These are phyloP conservation scores for Myotis davidii DNA, from an alignment of 2,113 vertebrate genomes.

Conservation along the genomic window DNA sequence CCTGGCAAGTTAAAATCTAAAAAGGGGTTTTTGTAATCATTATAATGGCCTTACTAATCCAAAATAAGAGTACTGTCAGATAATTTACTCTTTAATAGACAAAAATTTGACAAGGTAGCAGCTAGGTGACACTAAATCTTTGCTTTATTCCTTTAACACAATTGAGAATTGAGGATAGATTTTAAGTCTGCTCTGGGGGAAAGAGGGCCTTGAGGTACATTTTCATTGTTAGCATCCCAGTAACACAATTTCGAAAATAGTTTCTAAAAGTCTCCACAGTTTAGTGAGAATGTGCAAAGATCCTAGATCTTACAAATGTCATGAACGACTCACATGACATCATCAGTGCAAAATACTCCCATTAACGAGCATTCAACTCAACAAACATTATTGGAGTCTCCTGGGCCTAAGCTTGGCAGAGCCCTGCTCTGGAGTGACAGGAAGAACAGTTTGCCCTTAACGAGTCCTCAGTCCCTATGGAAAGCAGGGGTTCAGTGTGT, in stretches of 20 bases:
- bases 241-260: too few relatives aligned
- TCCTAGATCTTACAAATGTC: neutral
- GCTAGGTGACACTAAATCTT: neutral
- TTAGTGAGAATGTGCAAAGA: neutral
- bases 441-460: neutral
- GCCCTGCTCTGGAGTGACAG: neutral
- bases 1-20: neutral
- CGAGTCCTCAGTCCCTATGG: rapidly evolving
- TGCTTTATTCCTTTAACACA: neutral
- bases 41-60: neutral
- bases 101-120: neutral
- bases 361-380: neutral
- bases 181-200: neutral
- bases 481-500: neutral
- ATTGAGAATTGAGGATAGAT: neutral
- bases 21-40: neutral
- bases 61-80: conserved; percentile 23
- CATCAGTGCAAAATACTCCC: neutral
- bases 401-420: rapidly evolving
- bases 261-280: too few relatives aligned
- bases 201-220: neutral
- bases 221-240: neutral
- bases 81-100: conserved; percentile 25
- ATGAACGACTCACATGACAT: neutral
- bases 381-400: neutral